Conservation (phyloP, 2,888 invertebrate genomes). For the Phymatocera aterrima region DNA sequence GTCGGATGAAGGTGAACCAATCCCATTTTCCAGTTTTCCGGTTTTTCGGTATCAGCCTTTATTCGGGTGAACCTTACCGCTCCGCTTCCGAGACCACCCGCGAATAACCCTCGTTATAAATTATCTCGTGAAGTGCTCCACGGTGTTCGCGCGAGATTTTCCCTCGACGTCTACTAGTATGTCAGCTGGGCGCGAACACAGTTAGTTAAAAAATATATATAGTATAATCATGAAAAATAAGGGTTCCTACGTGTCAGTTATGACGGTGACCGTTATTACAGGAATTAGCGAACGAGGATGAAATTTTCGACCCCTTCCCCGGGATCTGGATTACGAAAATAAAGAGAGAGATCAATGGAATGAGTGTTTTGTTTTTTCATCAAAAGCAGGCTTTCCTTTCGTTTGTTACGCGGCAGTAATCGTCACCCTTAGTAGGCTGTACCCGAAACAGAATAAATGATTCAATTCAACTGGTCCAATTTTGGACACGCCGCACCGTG, state of each 20-base stretch:
- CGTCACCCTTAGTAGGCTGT: background rate
- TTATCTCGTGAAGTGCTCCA: conserved; percentile 33
- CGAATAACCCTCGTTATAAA: conserved; percentile 35
- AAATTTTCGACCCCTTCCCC: background rate
- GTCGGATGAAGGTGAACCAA: background rate
- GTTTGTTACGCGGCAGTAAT: background rate
- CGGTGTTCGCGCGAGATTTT: conserved; percentile 19
- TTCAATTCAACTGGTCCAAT: conserved; percentile 19
- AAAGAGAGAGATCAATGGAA: background rate
- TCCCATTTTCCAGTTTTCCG: background rate
- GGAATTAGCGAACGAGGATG: background rate
- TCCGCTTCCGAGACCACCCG: background rate
- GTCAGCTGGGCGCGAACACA: conserved; percentile 32
- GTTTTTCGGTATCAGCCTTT: conserved; percentile 13
- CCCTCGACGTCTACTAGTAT: background rate
- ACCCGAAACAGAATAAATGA: background rate
- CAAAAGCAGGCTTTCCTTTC: background rate
- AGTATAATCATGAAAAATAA: background rate
- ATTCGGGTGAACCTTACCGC: conserved; percentile 15
- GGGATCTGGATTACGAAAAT: background rate
- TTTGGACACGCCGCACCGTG: background rate
- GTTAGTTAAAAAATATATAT: background rate
- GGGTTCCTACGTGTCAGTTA: background rate
- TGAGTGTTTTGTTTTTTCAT: background rate
- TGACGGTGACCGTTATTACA: background rate